Evolutionary conservation across 2,888 invertebrate species (phyloP).

Genomic region (Leptothorax acervorum): DNA sequence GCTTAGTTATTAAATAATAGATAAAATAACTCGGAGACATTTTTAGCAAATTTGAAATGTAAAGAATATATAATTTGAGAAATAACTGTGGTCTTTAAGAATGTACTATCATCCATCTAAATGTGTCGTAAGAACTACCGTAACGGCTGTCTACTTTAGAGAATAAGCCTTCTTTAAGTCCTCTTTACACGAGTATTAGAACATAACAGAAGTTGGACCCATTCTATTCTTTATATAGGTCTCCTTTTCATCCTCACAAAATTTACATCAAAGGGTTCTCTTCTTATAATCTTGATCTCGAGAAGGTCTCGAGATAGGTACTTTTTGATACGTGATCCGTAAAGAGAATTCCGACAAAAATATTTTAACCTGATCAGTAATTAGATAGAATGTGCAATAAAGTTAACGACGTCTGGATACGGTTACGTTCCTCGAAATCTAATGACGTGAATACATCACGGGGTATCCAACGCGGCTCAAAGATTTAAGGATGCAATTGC

Average conservation of each 20-base stretch:
- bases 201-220: slow-evolving; percentile 62
- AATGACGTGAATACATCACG: slow-evolving; percentile 50
- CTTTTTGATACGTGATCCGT: slow-evolving; percentile 10
- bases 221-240: not conserved
- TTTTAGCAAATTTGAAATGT: not conserved
- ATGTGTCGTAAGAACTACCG: slow-evolving; percentile 63
- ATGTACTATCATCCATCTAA: not conserved
- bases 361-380: slow-evolving; percentile 32
- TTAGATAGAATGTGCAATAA: slow-evolving; percentile 40
- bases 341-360: slow-evolving; percentile 11
- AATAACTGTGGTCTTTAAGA: slow-evolving; percentile 2
- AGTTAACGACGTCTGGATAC: slow-evolving; percentile 27
- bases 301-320: not conserved
- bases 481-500: slow-evolving; percentile 57
- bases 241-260: not conserved
- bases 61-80: slow-evolving; percentile 5
- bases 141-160: slow-evolving; percentile 69
- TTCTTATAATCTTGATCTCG: slow-evolving; percentile 10
- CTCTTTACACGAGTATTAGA: slow-evolving; percentile 73
- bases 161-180: slow-evolving; percentile 66
- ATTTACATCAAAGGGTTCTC: slow-evolving; percentile 20
- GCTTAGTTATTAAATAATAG: not conserved
- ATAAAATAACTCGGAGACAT: too few relatives aligned
- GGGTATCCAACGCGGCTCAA: not conserved
- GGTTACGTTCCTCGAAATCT: slow-evolving; percentile 29